Evolutionary conservation across 2,113 vertebrate species (phyloP), one percentile per base, ranked within the genome.

Genomic region (Piprites chloris): DNA sequence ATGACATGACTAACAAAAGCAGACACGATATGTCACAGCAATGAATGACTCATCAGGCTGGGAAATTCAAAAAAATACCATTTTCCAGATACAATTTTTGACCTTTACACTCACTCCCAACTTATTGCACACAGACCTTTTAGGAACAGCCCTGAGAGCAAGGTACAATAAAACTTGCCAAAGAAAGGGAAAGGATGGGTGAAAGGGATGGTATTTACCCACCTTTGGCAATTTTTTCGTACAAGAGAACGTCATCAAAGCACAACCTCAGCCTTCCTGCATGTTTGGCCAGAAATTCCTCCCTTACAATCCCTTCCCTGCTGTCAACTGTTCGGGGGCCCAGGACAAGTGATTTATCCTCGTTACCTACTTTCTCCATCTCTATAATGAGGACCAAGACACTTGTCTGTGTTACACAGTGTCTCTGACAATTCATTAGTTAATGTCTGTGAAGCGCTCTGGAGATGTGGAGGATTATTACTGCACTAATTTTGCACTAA

Each of bases 1-100:
- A 72, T 97, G 97, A 97, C 95, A 95, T 89, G 96, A 95, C 95
- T 96, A 96, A 96, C 85, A 94, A 86, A 95, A 97, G 89, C 96
- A 97, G 96, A 97, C 97, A 96, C 14, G 11, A 66, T 87, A 73
- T 96, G 97, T 97, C 97, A 96, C 68, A 80, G 94, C 96, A 95
- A 79, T 90, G 95, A 97, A 85, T 94, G 96, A 97, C 96, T 96
- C 96, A 97, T 85, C 93, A 95, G 88, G 76, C 89, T 79, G 86
- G 58, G 80, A 91, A 96, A 94, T 55, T 35, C 6, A 58, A 85
- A 93, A 91, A 85, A 84, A 92, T 18, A 68, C 65, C 28, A 65
- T 89, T 94, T 96, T 67, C 61, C 41, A 53, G 72, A 65, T 30
- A 83, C 50, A 23, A 72, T n/a, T 81, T 32, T 61, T 89, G 88